Evolutionary conservation across 2,888 invertebrate species (phyloP), one percentile per base, ranked within the genome.

Genomic region (Galerucella pusilla): DNA sequence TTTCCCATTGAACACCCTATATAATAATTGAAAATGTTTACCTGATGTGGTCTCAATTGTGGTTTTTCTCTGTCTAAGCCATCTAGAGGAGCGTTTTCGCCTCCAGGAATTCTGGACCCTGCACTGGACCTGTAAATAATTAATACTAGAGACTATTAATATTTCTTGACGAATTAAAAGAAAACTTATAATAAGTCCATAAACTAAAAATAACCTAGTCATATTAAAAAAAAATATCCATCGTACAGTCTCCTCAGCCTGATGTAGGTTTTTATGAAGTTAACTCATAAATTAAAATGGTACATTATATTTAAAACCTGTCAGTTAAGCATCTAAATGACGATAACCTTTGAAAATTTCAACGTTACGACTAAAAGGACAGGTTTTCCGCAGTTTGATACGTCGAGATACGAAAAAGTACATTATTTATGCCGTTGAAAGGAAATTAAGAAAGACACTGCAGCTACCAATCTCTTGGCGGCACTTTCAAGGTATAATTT

Each of bases 81-180:
- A 46, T 84, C 83, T 49, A 82, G 72, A 42, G 83, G 78, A 75
- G 80, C 79, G 35, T 80, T 78, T 61, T 84, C 83, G 69, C 81
- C 78, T 71, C 79, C 78, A 64, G 84, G 81, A 76, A 84, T 82
- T 75, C 81, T 81, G 67, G 84, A 81, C 71, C 77, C 80, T 71
- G 80, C 81, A 79, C 80, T 83, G 79, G 85, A 84, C 83, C 84
- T 84, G 83, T 45, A 84, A 84, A 75, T 61, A 76, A 77, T 75
- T 1, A 20, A 64, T 57, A 35, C 1, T 35, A 35, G 35, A 35
- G 35, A 35, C 3, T 35, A 5, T 35, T 35, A 0, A 46, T 46
- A 2, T 46, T 46, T 46, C 12, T 11, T 12, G 1, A 12, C 10
- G 12, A 46, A 49, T 49, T 12, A 49, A 14, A 49, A 14, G 14